Evolutionary conservation across 1,140 invertebrate species (phyloP).

Genomic region (Drosophila quadrilineata): DNA sequence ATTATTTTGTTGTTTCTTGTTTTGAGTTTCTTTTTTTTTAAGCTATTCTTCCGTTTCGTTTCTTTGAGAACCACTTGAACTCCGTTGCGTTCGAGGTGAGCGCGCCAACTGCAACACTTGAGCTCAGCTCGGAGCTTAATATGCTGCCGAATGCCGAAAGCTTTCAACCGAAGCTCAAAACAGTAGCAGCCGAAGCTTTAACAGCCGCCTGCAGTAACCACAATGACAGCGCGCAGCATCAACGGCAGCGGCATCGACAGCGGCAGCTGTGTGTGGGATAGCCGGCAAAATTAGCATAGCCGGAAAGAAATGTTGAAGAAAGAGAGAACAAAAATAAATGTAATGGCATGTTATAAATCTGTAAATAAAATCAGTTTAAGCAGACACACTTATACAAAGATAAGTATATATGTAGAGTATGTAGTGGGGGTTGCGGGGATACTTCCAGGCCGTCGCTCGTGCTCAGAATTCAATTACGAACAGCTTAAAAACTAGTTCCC

Average conservation of each 20-base stretch:
- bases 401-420: background rate
- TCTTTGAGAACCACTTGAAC: background rate
- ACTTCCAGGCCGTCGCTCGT: too few relatives aligned
- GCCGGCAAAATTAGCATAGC: constrained; percentile 36
- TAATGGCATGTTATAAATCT: constrained; percentile 2
- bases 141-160: constrained; percentile 48
- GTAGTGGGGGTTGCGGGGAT: background rate
- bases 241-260: too few relatives aligned
- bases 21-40: background rate
- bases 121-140: constrained; percentile 50
- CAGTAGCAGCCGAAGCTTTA: background rate
- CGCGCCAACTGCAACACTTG: constrained; percentile 43
- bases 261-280: background rate
- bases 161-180: background rate
- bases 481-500: constrained; percentile 15
- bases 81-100: constrained; percentile 45
- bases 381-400: too few relatives aligned
- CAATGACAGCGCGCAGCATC: too few relatives aligned
- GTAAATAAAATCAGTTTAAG: background rate
- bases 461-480: too few relatives aligned
- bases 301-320: constrained; percentile 37
- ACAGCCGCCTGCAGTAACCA: background rate
- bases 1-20: background rate
- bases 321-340: constrained; percentile 27
- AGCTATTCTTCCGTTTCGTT: background rate